Percentiles rank a stretch among this genome's conserved stretches.
Conservation (phyloP, 2,797 vertebrate species). For the Vespertilio murinus region DNA sequence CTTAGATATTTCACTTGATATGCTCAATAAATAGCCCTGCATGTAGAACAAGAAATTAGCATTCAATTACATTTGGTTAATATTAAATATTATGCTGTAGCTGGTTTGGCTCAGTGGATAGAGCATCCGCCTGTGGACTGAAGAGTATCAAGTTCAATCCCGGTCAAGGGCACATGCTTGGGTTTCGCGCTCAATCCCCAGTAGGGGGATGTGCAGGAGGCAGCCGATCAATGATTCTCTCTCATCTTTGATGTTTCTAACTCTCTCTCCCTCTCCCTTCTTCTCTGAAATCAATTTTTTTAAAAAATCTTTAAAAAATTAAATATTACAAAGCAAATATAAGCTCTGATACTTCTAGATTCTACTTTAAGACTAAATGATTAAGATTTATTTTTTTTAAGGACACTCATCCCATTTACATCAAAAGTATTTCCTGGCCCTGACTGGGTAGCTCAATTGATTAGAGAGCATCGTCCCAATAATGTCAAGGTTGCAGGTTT, state of each 20-base stretch:
- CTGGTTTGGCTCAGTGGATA: too few relatives aligned
- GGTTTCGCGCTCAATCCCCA: too few relatives aligned
- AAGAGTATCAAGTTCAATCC: too few relatives aligned
- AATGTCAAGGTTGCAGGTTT: background rate
- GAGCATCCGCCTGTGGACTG: too few relatives aligned
- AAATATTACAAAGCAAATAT: constrained; percentile 44
- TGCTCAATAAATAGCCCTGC: constrained; percentile 4
- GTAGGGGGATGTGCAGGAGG: too few relatives aligned
- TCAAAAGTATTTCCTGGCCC: constrained; percentile 11
- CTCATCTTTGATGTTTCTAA: too few relatives aligned
- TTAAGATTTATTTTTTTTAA: constrained; percentile 37
- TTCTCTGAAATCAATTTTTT: too few relatives aligned
- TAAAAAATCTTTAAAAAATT: too few relatives aligned
- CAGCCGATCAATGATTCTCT: too few relatives aligned
- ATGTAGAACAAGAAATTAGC: constrained; percentile 12
- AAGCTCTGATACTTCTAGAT: background rate
- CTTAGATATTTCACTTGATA: constrained; percentile 39
- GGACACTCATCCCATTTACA: background rate
- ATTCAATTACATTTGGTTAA: constrained; percentile 29
- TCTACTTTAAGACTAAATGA: constrained; percentile 29
- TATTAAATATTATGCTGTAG: background rate
- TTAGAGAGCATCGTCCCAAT: background rate
- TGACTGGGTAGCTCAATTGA: background rate
- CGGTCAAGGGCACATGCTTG: too few relatives aligned
- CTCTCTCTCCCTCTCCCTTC: too few relatives aligned